Conservation (phyloP, 1,140 invertebrate genomes). For the Drosophila subobscura region DNA sequence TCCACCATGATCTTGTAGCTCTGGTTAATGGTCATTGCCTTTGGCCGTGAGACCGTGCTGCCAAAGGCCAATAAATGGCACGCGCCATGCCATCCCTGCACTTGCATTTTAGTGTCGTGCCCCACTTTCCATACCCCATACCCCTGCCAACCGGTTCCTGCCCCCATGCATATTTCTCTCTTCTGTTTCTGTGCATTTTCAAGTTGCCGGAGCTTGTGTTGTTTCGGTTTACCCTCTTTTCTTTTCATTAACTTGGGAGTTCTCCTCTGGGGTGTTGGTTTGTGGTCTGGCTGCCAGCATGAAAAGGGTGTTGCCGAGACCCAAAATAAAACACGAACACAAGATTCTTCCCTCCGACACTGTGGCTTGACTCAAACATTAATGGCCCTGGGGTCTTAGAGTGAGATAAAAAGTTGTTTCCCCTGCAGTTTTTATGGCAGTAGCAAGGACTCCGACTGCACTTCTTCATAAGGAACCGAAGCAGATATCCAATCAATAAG, state of each 20-base stretch:
- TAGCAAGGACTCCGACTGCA: too few species aligned
- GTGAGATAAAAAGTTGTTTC: conserved; percentile 10
- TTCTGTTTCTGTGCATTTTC: conserved; percentile 29
- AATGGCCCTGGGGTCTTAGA: conserved; percentile 19
- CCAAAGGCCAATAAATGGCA: conserved; percentile 66
- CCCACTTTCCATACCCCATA: not conserved
- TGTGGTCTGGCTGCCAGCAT: conserved; percentile 35
- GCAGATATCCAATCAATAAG: conserved; percentile 12
- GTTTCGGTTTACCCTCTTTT: conserved; percentile 15
- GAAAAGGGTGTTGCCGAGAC: conserved; percentile 44
- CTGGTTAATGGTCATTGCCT: conserved; percentile 54
- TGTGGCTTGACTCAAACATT: conserved; percentile 15
- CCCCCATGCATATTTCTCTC: conserved; percentile 6
- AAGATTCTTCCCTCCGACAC: conserved; percentile 5
- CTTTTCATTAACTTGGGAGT: conserved; percentile 50
- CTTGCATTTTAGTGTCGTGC: conserved; percentile 6
- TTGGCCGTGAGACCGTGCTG: conserved; percentile 13
- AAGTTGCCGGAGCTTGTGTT: conserved; percentile 18
- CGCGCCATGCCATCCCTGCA: conserved; percentile 37
- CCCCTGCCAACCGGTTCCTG: too few species aligned
- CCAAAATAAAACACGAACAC: conserved; percentile 38
- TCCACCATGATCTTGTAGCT: conserved; percentile 20
- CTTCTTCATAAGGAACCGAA: too few species aligned
- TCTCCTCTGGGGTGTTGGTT: conserved; percentile 11
- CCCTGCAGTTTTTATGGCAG: not conserved